Evolutionary conservation across 2,888 invertebrate species (phyloP).

Genomic region (Rotaria sp.): DNA sequence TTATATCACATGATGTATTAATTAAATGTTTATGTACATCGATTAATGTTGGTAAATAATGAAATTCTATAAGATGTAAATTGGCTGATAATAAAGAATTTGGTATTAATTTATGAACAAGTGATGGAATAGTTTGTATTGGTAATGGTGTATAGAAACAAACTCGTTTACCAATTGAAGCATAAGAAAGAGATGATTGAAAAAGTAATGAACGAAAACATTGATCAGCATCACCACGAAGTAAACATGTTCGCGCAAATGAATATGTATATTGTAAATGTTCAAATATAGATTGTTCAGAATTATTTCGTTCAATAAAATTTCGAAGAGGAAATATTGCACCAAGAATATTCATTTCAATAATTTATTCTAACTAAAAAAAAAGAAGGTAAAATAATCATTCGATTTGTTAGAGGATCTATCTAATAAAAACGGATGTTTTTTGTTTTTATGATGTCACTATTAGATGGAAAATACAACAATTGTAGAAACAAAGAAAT

Average conservation of each 20-base stretch:
- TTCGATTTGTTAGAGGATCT: background rate
- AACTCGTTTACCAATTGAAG: background rate
- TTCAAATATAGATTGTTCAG: background rate
- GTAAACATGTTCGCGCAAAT: background rate
- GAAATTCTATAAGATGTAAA: background rate
- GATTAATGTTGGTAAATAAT: background rate
- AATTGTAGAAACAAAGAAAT: no score
- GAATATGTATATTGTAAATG: background rate
- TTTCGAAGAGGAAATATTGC: constrained; percentile 8
- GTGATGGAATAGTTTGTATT: background rate
- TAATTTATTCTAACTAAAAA: background rate
- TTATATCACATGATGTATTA: background rate
- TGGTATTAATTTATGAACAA: background rate
- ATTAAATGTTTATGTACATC: background rate
- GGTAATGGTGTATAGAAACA: background rate
- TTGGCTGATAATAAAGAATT: background rate
- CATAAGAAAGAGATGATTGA: background rate
- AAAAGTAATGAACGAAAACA: background rate
- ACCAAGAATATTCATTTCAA: background rate
- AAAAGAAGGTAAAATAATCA: no score
- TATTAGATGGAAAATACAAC: background rate
- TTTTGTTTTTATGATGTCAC: background rate
- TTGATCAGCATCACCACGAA: constrained; percentile 17
- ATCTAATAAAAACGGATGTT: background rate
- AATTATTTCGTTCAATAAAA: background rate